These are phyloP conservation scores for Drosophila watanabei DNA, from an alignment of 1,140 invertebrate species.

Conservation along the genomic window DNA sequence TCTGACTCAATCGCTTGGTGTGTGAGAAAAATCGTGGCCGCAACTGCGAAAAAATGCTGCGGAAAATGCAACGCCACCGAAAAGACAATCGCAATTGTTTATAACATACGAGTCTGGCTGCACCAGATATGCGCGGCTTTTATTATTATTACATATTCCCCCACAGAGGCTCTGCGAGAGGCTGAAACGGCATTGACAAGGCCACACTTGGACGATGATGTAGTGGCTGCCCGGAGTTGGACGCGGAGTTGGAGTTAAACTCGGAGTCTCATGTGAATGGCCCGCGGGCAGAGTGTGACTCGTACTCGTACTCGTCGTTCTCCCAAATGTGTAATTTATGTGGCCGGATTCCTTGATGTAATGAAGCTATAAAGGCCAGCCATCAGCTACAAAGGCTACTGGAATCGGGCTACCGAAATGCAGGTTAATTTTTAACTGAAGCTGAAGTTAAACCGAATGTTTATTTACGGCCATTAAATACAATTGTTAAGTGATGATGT, in stretches of 20 bases:
- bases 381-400: not conserved
- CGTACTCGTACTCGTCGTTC: conserved; percentile 5
- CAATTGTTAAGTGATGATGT: not conserved
- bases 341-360: conserved; percentile 42
- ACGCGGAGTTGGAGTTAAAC: not conserved
- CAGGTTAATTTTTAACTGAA: conserved; percentile 2
- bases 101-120: conserved; percentile 35
- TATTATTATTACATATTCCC: conserved; percentile 68
- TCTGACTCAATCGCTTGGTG: conserved; percentile 55
- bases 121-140: conserved; percentile 76
- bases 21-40: conserved; percentile 62
- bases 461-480: conserved; percentile 8
- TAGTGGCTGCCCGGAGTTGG: conserved; percentile 8
- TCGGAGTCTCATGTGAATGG: conserved; percentile 25
- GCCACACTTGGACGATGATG: conserved; percentile 60
- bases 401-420: conserved; percentile 23
- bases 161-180: not conserved
- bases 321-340: conserved; percentile 56
- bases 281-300: conserved; percentile 35
- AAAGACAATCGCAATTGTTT: conserved; percentile 76
- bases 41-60: conserved; percentile 18
- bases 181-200: conserved; percentile 75
- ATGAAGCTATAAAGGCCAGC: conserved; percentile 37
- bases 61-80: conserved; percentile 36
- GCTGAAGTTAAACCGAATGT: conserved; percentile 15